A percentile compares a stretch with the other conserved stretches of the same genome.
phyloP scores from a whole-genome alignment of 2,113 vertebrate species.

The Thalassarche chlororhynchos region DNA sequence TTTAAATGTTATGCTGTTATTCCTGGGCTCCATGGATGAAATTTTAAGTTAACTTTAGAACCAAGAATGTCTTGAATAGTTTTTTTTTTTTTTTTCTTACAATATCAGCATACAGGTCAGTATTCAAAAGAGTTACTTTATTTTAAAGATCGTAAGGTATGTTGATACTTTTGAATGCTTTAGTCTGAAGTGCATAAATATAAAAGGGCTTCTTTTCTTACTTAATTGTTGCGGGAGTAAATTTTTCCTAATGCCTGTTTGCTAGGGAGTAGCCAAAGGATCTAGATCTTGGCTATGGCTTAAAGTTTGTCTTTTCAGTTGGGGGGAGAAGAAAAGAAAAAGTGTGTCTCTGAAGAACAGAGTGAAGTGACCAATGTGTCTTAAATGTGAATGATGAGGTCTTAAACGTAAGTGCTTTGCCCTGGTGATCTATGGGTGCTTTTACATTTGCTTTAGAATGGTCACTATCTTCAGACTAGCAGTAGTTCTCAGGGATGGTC shows the following conservation, averaged over 20 bases:
- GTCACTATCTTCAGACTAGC: neutral
- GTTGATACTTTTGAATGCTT: neutral
- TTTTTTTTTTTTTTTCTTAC: neutral
- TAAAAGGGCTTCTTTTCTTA: neutral
- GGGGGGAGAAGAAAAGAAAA: neutral
- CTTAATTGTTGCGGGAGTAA: neutral
- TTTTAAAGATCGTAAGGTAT: neutral
- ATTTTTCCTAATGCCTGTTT: neutral
- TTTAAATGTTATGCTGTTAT: neutral
- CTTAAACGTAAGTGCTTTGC: neutral
- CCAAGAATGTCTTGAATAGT: neutral
- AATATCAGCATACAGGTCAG: neutral
- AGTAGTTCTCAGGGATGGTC: neutral
- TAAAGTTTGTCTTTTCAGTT: neutral
- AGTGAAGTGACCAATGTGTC: neutral
- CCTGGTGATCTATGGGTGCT: neutral
- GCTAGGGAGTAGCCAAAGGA: neutral
- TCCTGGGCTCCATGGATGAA: neutral
- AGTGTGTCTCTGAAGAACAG: neutral
- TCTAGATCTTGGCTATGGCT: neutral
- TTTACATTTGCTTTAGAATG: neutral
- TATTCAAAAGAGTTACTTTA: neutral
- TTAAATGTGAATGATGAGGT: neutral
- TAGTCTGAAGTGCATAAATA: neutral
- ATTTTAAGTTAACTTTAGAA: neutral